Evolutionary conservation across 2,113 vertebrate species (phyloP).

Genomic region (Entosphenus tridentatus): DNA sequence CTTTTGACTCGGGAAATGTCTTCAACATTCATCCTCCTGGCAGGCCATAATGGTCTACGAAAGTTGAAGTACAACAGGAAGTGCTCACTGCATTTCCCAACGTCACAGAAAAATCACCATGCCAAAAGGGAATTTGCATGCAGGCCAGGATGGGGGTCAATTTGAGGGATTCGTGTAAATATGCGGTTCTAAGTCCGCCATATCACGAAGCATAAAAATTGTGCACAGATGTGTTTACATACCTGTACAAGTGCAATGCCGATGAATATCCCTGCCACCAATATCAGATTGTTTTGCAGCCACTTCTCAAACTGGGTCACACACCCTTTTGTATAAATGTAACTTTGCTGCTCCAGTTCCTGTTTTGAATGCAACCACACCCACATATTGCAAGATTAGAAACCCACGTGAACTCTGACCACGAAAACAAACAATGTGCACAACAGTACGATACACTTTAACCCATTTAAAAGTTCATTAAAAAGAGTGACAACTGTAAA

Average conservation of each 20-base stretch:
- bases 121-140: no score
- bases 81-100: no score
- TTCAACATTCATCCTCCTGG: no score
- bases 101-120: no score
- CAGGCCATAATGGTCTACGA: no score
- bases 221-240: background rate
- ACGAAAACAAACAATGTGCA: background rate
- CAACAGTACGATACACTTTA: background rate
- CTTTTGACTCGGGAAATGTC: no score
- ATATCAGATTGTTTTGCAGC: slow-evolving; percentile 59
- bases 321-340: slow-evolving; percentile 60
- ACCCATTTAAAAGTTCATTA: background rate
- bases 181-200: background rate
- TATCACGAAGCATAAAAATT: background rate
- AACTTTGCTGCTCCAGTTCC: slow-evolving; percentile 46
- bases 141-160: no score
- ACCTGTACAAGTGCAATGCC: slow-evolving; percentile 65
- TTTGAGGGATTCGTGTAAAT: background rate
- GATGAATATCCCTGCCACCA: slow-evolving; percentile 52
- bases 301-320: slow-evolving; percentile 75
- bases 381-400: slow-evolving; percentile 1
- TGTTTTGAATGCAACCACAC: slow-evolving; percentile 15
- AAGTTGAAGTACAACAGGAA: no score
- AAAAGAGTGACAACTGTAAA: background rate
- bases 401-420: background rate